Base-by-base conservation (phyloP, 53 echinoderm and acorn worm genomes). In the Echinometra lucunter region DNA sequence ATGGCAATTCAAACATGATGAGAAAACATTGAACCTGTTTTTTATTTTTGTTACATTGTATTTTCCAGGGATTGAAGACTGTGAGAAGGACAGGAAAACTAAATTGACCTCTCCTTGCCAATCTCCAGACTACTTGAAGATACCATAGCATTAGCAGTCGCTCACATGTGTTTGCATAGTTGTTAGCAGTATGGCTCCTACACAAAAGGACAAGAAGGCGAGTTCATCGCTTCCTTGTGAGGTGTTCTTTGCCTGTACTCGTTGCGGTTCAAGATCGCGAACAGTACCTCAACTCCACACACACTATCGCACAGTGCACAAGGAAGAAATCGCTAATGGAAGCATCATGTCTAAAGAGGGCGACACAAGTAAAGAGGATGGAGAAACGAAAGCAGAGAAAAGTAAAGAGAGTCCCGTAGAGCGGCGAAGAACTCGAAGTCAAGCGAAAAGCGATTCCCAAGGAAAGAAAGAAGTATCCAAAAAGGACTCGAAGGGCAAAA, bases 221-320 rank as follows among this genome's bases (percentile, higher is more conserved):
- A 3, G 16, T 17, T 63, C 91, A 12, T 91, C 91, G 5, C 38
- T 93, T 3, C 93, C 93, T 8, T 93, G 93, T 13, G 75, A 80
- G 81, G 93, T 93, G 5, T 93, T 93, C 75, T 93, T 93, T 78
- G 93, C 93, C n/a, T 93, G 93, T 32, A 93, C 93, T 1, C 75
- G 72, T 0, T 93, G 93, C n/a, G 75, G 75, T 30, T 40, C 53
- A 5, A 28, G 93, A 56, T 93, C 55, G 4, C 34, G 75, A 55
- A 78, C 93, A 12, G 93, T 93, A 4, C 93, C 93, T 0, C 47
- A 78, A 56, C 93, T 93, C 6, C 74, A 78, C 23, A 75, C 93
- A 4, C 93, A 93, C 27, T 93, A 93, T 49, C 78, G 80, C 37
- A 45, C 93, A 0, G 37, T 40, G 23, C 93, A 93, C 58, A 93